Percentiles rank a stretch among this genome's conserved stretches.
These are phyloP conservation scores for Caranx melampygus DNA, from an alignment of 2,113 vertebrate species.

Conservation along the genomic window DNA sequence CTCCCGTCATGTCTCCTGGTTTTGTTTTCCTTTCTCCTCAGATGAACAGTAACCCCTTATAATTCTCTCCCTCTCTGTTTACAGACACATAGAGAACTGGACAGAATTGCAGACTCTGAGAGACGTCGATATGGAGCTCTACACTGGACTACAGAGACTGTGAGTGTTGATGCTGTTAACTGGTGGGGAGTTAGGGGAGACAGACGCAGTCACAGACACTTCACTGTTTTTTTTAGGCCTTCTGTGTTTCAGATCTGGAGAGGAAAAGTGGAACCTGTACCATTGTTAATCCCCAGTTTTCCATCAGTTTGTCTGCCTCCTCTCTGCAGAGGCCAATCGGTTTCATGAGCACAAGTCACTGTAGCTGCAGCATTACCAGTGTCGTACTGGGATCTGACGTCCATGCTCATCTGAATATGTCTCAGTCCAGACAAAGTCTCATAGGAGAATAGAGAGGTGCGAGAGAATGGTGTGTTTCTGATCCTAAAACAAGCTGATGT, in stretches of 20 bases:
- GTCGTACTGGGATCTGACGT: constrained; percentile 18
- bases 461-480: constrained; percentile 28
- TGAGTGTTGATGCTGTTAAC: constrained; percentile 84
- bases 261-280: constrained; percentile 14
- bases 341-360: constrained; percentile 15
- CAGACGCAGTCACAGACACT: constrained; percentile 4
- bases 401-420: constrained; percentile 28
- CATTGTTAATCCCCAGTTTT: constrained; percentile 42
- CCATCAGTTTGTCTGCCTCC: constrained; percentile 8
- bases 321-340: not conserved
- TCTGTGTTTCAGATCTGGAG: constrained; percentile 26
- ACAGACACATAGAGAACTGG: constrained; percentile 99
- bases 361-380: constrained; percentile 6
- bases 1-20: constrained; percentile 34
- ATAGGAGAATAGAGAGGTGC: constrained; percentile 15
- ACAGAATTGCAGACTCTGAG: constrained; percentile 93
- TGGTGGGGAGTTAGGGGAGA: not conserved
- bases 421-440: constrained; percentile 45
- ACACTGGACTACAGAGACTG: constrained; percentile 96
- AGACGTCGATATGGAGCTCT: constrained; percentile 98
- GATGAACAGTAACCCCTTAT: constrained; percentile 49
- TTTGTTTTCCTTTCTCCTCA: constrained; percentile 35
- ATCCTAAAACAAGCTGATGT: constrained; percentile 54
- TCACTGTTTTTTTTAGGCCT: constrained; percentile 7
- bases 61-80: constrained; percentile 65